These are phyloP conservation scores for Eumaeus atala DNA, from an alignment of 1,140 invertebrate genomes.

Conservation along the genomic window DNA sequence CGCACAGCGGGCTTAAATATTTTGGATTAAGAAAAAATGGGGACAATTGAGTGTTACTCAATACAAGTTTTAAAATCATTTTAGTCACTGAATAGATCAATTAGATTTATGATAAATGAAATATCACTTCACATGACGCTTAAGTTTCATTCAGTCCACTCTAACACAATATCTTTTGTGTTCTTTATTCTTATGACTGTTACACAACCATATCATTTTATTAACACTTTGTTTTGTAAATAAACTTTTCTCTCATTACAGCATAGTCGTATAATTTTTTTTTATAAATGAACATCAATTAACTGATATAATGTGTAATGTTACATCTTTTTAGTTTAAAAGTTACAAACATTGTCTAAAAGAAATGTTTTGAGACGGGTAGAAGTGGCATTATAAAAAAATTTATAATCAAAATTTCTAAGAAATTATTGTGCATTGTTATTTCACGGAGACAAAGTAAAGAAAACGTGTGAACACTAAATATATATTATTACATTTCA, in stretches of 20 bases:
- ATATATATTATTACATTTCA: not conserved
- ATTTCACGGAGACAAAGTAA: constrained; percentile 21
- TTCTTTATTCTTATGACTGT: not conserved
- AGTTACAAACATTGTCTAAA: constrained; percentile 10
- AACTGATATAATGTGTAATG: constrained; percentile 2
- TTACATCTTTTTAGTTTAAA: constrained; percentile 3
- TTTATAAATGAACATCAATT: constrained; percentile 8
- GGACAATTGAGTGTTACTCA: too few species aligned
- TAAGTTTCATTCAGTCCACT: not conserved
- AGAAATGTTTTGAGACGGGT: constrained; percentile 5
- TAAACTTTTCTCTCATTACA: constrained; percentile 5
- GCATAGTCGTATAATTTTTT: not conserved
- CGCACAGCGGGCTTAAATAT: too few species aligned
- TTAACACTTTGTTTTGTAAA: constrained; percentile 4
- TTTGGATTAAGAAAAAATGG: too few species aligned
- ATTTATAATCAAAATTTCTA: constrained; percentile 17
- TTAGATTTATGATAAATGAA: not conserved
- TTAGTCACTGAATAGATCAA: not conserved
- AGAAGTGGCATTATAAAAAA: constrained; percentile 7
- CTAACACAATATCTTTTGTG: not conserved
- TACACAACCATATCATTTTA: not conserved
- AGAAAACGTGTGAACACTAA: constrained; percentile 26
- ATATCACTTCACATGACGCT: not conserved
- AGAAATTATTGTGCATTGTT: constrained; percentile 18
- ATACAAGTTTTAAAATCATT: not conserved